These are phyloP conservation scores for Apantesis nais DNA, from an alignment of 2,888 invertebrate genomes.

Conservation along the genomic window DNA sequence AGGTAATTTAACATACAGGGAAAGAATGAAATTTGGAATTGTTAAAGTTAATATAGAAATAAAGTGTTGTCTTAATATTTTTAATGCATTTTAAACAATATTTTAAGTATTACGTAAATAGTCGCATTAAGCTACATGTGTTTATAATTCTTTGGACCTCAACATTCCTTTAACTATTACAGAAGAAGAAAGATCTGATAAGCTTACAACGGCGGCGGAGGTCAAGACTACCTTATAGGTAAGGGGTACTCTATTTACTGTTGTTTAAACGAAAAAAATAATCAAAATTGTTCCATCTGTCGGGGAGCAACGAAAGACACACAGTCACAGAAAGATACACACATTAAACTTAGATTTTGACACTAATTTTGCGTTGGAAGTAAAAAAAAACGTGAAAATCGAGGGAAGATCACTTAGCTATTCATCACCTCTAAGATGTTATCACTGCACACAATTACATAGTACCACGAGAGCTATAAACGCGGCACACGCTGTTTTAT, in stretches of 20 bases:
- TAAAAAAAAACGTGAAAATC: neutral
- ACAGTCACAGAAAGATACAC: no score
- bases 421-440: constrained; percentile 3
- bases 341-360: neutral
- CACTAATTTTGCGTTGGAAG: neutral
- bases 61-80: neutral
- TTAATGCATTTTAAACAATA: no score
- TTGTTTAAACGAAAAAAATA: no score
- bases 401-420: neutral
- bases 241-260: neutral
- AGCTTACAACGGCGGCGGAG: neutral
- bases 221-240: no score
- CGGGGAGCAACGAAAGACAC: no score
- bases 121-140: no score
- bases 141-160: no score
- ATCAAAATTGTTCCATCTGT: neutral
- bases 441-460: constrained; percentile 10
- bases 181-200: no score
- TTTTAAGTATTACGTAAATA: no score
- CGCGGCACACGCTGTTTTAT: constrained; percentile 8
- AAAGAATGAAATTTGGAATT: neutral
- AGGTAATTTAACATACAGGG: no score
- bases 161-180: no score
- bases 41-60: neutral
- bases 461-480: constrained; percentile 13